Base-by-base conservation (phyloP, 2,113 vertebrate species). In the Equus przewalskii region DNA sequence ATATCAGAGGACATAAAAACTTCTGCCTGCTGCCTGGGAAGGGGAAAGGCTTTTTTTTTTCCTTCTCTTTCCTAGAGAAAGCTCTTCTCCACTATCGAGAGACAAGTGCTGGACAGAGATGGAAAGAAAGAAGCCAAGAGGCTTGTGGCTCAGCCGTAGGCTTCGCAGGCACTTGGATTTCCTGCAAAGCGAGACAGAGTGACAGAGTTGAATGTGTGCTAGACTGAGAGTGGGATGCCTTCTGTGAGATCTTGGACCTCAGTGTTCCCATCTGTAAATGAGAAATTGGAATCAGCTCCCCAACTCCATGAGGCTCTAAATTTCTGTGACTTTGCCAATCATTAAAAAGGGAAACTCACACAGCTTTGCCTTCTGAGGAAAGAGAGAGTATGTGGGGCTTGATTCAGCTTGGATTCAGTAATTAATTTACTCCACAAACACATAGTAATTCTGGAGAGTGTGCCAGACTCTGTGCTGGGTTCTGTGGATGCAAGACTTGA, bases 231-330 rank as follows among this genome's bases (percentile, higher is more conserved):
- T 6, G 67, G 54, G 30, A 65, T 75, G 94, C 95, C 87, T 94
- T 96, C 97, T 92, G 85, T 92, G 89, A 76, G 89, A 88, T 81
- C 86, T 87, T 95, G 97, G 97, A 94, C 94, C 91, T 96, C 92
- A 46, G 87, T 24, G 49, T 87, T 96, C 60, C 94, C 95, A 94
- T 95, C 89, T 98, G 96, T 69, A 97, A 97, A 79, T 36, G 97
- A 90, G 80, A 94, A 96, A 49, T 87, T 96, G 91, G 75, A 98
- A 78, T 30, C 60, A 51, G 46, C 49, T 86, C 56, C 75, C 85
- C 44, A 76, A 19, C 69, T 91, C 62, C 41, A 56, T 41, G 67
- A 58, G 78, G 21, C 56, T 94, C 65, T 96, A 3, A 36, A 60
- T 84, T 22, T 94, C 72, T 67, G n/a, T 67, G 80, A 92, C 75